phyloP scores from a whole-genome alignment of 1,140 invertebrate genomes.

The Lamellibrachia luymesi region DNA sequence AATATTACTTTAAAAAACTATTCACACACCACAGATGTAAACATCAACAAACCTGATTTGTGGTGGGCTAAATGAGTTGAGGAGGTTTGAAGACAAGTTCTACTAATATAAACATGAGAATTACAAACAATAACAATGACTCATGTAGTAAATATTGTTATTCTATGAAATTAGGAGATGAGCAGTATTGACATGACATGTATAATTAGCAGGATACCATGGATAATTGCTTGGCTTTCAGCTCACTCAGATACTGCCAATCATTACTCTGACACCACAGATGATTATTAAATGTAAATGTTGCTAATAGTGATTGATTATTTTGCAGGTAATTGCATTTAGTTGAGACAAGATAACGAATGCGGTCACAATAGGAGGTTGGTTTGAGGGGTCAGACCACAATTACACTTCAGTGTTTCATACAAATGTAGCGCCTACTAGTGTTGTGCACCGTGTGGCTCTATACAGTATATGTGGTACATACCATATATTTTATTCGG shows the following conservation, averaged over 20 bases:
- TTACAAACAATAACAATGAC: not conserved
- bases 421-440: too few species aligned
- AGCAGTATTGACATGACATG: not conserved
- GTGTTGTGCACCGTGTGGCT: too few species aligned
- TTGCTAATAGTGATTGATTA: not conserved
- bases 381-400: not conserved
- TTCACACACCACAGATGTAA: too few species aligned
- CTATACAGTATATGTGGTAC: too few species aligned
- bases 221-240: not conserved
- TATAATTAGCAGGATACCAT: not conserved
- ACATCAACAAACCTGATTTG: too few species aligned
- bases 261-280: not conserved
- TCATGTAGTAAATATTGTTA: not conserved
- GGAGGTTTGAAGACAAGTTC: not conserved
- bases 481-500: too few species aligned
- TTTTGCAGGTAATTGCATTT: not conserved
- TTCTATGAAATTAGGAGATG: not conserved
- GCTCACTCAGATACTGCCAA: not conserved
- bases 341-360: not conserved
- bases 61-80: too few species aligned
- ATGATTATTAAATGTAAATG: constrained; percentile 2
- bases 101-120: not conserved
- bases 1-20: too few species aligned
- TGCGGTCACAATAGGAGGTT: not conserved
- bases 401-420: too few species aligned